Evolutionary conservation across 2,113 vertebrate species (phyloP), one percentile per base, ranked within the genome.

Genomic region (Spermophilus dauricus): DNA sequence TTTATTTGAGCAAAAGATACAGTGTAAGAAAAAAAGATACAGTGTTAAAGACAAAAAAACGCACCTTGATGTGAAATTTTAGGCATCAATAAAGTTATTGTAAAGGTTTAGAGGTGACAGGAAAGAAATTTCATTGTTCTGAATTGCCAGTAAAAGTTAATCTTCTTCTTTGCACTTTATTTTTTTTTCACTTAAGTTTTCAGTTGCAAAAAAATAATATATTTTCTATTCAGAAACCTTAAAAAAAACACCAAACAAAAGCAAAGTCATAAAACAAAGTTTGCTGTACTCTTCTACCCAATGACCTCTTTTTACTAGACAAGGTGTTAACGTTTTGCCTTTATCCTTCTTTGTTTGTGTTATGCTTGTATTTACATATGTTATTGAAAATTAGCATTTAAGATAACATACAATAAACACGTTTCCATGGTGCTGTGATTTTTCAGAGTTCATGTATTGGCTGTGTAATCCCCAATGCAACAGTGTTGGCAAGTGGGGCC

Each of bases 181-280:
- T 86, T 92, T 69, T 76, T 67, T 76, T 67, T 48, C 18, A 65
- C 56, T 48, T 65, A 85, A 73, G 16, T 34, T 86, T 93, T 86
- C 51, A 89, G 18, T 85, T 80, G 73, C 6, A 86, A 84, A 93
- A 93, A 93, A 87, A 32, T 82, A 73, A 67, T n/a, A 42, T 34
- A 56, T 88, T 94, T 96, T 89, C 13, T 45, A 84, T 72, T 61
- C 17, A 89, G 30, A 91, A 95, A 67, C 14, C 20, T 65, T 89
- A 56, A 13, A 70, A 81, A 70, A 81, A 90, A 73, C 81, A 75
- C 0, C 26, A 39, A 67, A 65, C 51, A 85, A 67, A 28, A 42
- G 81, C 16, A 80, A 84, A 84, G 48, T 86, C 75, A 89, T 34
- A 83, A 69, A 83, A 72, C 12, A 73, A 92, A 84, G 32, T 61